Evolutionary conservation across 1,140 invertebrate species (phyloP), one percentile per base, ranked within the genome.

Genomic region (Megalonaias nervosa): DNA sequence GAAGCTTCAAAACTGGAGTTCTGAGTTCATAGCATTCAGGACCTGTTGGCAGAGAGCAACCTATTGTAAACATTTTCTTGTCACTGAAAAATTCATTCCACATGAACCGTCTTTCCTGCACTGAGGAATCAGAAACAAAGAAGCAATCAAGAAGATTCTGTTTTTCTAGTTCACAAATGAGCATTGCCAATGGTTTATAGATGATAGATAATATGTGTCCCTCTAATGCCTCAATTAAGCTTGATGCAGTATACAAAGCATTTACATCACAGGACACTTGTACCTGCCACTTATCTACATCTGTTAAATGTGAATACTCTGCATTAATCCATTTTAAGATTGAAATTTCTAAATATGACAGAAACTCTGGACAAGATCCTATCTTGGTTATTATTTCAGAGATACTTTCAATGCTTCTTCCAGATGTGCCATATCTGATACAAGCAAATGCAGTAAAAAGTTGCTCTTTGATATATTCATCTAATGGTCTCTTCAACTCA

Each of bases 401-500:
- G 21, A 84, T 71, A 60, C 61, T 80, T 19, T 66, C 67, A n/a
- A 82, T 57, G 70, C 69, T 61, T 13, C 79, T 75, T 21, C 75
- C 72, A n/a, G 17, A 19, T 26, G 55, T 57, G 16, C 68, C 56
- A 67, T 84, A 85, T 64, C 73, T 69, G 12, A 85, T 84, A 38
- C 81, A 60, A 15, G 84, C 71, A 21, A 82, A 84, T 64, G 82
- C 74, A 82, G 82, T 84, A 38, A 84, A 82, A 15, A 85, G 64
- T 15, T 85, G 64, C 4, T 80, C 68, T n/a, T 72, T 57, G 11
- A 82, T 77, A 17, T 75, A 57, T 0, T 38, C 31, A 60, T 57
- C 23, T 15, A 85, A 23, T 16, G 79, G 81, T 61, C 74, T 71
- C 61, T 67, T 74, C 19, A 70, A 62, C 38, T 77, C 6, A 17